These are phyloP conservation scores for Amaurobius ferox DNA, from an alignment of 2,888 invertebrate species.

Conservation along the genomic window DNA sequence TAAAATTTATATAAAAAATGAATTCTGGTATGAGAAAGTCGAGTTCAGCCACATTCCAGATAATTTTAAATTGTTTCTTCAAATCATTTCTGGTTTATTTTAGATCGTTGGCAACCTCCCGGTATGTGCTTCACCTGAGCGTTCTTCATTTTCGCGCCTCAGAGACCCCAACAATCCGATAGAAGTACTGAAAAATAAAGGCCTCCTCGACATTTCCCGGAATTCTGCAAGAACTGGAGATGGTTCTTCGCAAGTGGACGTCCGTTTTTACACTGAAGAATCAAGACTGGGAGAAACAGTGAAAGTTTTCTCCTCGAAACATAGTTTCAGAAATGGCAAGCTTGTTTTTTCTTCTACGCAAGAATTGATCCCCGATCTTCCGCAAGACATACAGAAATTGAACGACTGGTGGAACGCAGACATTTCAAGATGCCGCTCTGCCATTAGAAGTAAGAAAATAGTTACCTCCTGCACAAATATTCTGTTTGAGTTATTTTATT, in stretches of 20 bases:
- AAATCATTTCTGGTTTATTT: too few species aligned
- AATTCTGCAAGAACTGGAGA: background rate
- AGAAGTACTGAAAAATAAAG: conserved; percentile 12
- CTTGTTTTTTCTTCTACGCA: conserved; percentile 27
- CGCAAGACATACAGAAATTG: conserved; percentile 11
- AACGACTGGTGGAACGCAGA: too few species aligned
- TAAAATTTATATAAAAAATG: too few species aligned
- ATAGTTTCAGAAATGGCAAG: conserved; percentile 27
- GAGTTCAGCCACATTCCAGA: too few species aligned
- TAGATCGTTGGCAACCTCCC: conserved; percentile 16
- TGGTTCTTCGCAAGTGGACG: conserved; percentile 16
- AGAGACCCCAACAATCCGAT: background rate
- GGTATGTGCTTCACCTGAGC: background rate
- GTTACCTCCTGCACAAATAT: too few species aligned
- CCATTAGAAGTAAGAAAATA: background rate
- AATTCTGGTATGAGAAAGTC: too few species aligned
- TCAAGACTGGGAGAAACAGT: conserved; percentile 19
- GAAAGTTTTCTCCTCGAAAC: conserved; percentile 28
- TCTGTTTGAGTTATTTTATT: too few species aligned
- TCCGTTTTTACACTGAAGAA: conserved; percentile 35
- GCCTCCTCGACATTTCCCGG: background rate
- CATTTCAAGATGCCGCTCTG: background rate
- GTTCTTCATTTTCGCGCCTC: background rate
- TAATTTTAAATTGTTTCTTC: too few species aligned
- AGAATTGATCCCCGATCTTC: conserved; percentile 14